Percentiles rank a stretch among this genome's conserved stretches.
These are phyloP conservation scores for Naja naja DNA, from an alignment of 2,113 vertebrate genomes.

Conservation along the genomic window DNA sequence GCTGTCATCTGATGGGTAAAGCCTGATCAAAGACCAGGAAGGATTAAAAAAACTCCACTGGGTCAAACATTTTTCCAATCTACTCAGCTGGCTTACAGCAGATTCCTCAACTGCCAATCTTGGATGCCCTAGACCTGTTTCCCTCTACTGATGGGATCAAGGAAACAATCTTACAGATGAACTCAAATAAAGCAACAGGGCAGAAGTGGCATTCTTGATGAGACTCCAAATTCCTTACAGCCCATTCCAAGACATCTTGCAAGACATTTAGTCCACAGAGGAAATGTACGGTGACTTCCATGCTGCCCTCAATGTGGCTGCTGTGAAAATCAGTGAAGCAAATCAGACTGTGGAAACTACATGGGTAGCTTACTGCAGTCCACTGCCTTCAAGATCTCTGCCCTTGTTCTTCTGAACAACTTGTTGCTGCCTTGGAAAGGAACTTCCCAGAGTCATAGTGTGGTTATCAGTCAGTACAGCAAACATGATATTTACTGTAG, in stretches of 20 bases:
- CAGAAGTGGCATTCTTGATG: not conserved
- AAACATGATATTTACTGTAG: not conserved
- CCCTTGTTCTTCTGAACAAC: not conserved
- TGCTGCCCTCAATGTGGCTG: not conserved
- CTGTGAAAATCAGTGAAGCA: not conserved
- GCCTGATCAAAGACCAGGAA: not conserved
- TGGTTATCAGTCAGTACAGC: not conserved
- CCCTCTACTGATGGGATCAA: not conserved
- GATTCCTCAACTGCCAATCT: not conserved
- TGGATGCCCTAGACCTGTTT: not conserved
- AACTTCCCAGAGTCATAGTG: not conserved
- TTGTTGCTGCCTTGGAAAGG: not conserved
- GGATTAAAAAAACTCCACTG: not conserved
- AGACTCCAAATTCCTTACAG: not conserved
- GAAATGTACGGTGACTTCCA: not conserved
- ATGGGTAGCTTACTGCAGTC: not conserved
- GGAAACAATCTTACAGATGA: not conserved
- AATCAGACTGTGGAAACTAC: not conserved
- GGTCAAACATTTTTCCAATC: not conserved
- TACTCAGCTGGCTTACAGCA: not conserved
- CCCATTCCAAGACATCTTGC: not conserved
- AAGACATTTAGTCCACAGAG: not conserved
- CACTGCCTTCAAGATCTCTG: not conserved
- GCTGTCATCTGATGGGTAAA: not conserved
- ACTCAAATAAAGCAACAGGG: not conserved